Conservation (phyloP, 2,888 invertebrate species). For the Lepeophtheirus nordmannii region DNA sequence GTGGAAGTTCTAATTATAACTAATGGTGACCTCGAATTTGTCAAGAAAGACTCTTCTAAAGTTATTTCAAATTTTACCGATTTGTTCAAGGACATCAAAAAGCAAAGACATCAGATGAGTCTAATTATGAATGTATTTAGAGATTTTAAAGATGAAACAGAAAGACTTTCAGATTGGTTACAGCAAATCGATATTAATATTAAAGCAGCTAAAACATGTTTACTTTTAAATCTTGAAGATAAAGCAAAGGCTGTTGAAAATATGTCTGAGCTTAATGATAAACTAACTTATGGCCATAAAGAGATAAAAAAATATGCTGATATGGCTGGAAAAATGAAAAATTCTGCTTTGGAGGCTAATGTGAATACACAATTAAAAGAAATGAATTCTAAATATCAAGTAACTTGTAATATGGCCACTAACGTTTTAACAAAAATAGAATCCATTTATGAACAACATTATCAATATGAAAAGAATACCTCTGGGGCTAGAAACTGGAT, state of each 20-base stretch:
- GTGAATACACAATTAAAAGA: constrained; percentile 30
- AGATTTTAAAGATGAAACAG: constrained; percentile 81
- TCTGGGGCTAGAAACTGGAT: constrained; percentile 68
- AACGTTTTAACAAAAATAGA: constrained; percentile 80
- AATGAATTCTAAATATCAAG: constrained; percentile 35
- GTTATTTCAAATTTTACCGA: constrained; percentile 65
- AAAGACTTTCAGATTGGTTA: constrained; percentile 75
- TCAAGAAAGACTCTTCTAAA: constrained; percentile 24
- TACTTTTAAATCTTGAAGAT: constrained; percentile 60
- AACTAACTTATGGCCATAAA: constrained; percentile 56
- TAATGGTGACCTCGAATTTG: constrained; percentile 20
- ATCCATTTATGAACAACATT: constrained; percentile 69
- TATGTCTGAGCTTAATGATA: constrained; percentile 50
- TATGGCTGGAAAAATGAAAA: constrained; percentile 27
- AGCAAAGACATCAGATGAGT: constrained; percentile 68
- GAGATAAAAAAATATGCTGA: constrained; percentile 65
- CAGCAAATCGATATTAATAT: constrained; percentile 79
- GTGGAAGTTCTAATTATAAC: constrained; percentile 67
- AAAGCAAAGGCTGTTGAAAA: constrained; percentile 59
- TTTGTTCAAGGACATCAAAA: constrained; percentile 60
- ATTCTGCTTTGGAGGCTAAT: constrained; percentile 30
- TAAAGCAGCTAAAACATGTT: constrained; percentile 70
- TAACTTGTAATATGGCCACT: constrained; percentile 67
- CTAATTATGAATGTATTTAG: constrained; percentile 66
- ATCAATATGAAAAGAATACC: constrained; percentile 58